phyloP scores from a whole-genome alignment of 2,888 invertebrate genomes.

The Notocelia uddmanniana region DNA sequence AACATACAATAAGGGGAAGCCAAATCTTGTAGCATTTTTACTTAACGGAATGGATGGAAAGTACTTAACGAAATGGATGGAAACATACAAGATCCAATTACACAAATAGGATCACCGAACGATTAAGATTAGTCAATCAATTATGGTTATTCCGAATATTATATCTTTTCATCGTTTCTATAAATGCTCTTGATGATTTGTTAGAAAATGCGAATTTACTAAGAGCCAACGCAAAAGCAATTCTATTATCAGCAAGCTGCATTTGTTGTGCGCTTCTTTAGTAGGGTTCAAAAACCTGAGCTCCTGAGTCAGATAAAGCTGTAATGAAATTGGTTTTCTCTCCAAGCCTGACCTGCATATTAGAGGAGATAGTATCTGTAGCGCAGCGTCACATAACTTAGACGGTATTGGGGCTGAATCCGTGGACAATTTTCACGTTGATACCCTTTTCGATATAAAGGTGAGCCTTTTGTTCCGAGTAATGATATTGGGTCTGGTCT shows the following conservation, averaged over 20 bases:
- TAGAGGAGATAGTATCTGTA: constrained; percentile 52
- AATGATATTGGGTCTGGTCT: constrained; percentile 38
- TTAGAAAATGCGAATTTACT: no score
- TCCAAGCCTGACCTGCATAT: constrained; percentile 54
- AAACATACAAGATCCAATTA: no score
- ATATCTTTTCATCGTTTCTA: no score
- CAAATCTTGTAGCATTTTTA: no score
- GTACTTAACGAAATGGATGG: no score
- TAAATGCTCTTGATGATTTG: no score
- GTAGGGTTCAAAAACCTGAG: constrained; percentile 48
- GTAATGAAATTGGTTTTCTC: constrained; percentile 66
- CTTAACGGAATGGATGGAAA: no score
- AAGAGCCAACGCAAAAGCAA: constrained; percentile 9
- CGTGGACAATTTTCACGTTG: constrained; percentile 61
- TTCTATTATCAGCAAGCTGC: constrained; percentile 29
- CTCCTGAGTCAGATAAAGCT: constrained; percentile 57
- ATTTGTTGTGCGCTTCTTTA: constrained; percentile 37
- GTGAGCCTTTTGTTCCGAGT: constrained; percentile 45
- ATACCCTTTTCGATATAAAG: constrained; percentile 57
- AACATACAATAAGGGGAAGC: no score
- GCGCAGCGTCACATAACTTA: constrained; percentile 56
- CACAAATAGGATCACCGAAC: no score
- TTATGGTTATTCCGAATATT: no score
- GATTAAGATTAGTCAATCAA: no score
- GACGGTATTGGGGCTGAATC: constrained; percentile 47